Conservation (phyloP, 2,113 vertebrate genomes). For the Felis catus region F.catus_Fca126_mat1.0 CM031416.1:24017501-24018000, state of each 20-base stretch:
- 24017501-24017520: not conserved
- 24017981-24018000: not conserved
- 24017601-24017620: not conserved
- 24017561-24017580: not conserved
- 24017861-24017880: not conserved
- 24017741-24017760: not conserved
- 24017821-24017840: not conserved
- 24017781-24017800: not conserved
- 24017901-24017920: not conserved
- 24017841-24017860: not conserved
- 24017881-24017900: not conserved
- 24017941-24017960: not conserved
- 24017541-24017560: not conserved
- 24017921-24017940: not conserved
- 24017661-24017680: not conserved
- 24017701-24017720: not conserved
- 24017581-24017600: not conserved
- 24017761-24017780: not conserved
- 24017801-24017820: not conserved
- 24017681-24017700: not conserved
- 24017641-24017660: not conserved
- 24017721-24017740: not conserved
- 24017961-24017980: not conserved
- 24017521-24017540: not conserved
- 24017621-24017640: not conserved